Evolutionary conservation across 2,888 invertebrate species (phyloP).

Genomic region (Platynereis dumerilii): DNA sequence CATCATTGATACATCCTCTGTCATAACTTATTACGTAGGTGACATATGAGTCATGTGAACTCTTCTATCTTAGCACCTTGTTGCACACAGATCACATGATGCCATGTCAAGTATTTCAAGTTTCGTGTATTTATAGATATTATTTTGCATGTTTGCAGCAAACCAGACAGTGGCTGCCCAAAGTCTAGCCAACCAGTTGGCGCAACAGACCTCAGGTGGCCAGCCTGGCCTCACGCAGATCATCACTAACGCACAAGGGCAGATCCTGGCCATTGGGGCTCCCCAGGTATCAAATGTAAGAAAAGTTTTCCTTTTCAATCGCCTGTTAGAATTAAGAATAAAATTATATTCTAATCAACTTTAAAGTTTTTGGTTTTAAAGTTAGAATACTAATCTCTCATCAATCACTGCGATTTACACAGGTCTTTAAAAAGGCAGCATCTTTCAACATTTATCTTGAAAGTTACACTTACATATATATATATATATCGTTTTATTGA

Average conservation of each 20-base stretch:
- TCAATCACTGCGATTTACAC: too few relatives aligned
- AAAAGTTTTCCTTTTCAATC: neutral
- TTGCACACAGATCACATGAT: too few relatives aligned
- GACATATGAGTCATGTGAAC: too few relatives aligned
- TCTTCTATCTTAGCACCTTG: too few relatives aligned
- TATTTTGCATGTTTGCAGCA: constrained; percentile 5
- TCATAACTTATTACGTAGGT: too few relatives aligned
- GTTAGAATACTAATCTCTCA: neutral
- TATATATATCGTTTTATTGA: too few relatives aligned
- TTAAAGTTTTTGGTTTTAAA: neutral
- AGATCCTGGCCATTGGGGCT: constrained; percentile 61
- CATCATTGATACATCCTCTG: too few relatives aligned
- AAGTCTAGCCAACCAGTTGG: constrained; percentile 11
- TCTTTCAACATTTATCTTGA: too few relatives aligned
- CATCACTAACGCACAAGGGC: constrained; percentile 61
- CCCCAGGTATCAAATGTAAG: constrained; percentile 44
- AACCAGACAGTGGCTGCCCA: constrained; percentile 12
- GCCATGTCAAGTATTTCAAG: too few relatives aligned
- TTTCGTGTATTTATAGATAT: too few relatives aligned
- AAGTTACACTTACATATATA: too few relatives aligned
- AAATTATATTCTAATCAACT: neutral
- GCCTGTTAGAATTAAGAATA: neutral
- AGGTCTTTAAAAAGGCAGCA: too few relatives aligned
- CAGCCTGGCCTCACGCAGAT: constrained; percentile 48
- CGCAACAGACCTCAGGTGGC: constrained; percentile 20